Conservation (phyloP, 64 coral and sea anemone genomes). For the Catalaphyllia jardinei region DNA sequence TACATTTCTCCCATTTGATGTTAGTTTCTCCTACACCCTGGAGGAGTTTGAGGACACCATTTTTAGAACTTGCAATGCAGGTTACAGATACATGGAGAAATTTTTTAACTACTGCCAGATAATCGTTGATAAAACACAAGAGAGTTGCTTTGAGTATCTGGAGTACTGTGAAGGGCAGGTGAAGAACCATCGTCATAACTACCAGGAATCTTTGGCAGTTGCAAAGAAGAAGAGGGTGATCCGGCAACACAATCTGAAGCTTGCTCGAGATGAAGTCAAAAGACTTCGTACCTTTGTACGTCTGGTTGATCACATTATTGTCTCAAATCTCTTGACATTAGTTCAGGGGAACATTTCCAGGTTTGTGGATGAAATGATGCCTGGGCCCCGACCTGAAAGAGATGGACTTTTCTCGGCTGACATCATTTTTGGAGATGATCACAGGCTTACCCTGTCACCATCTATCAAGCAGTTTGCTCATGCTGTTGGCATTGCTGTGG, state of each 20-base stretch:
- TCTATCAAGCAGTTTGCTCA: slow-evolving; percentile 65
- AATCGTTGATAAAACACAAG: slow-evolving; percentile 89
- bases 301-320: slow-evolving; percentile 88
- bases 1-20: slow-evolving; percentile 88
- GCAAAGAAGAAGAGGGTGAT: slow-evolving; percentile 75
- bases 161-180: slow-evolving; percentile 92
- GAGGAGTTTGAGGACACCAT: slow-evolving; percentile 83
- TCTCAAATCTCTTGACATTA: slow-evolving; percentile 72
- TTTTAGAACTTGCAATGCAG: slow-evolving; percentile 66
- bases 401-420: slow-evolving; percentile 73
- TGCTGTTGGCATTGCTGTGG: slow-evolving; percentile 51
- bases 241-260: slow-evolving; percentile 76
- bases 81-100: slow-evolving; percentile 76
- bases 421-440: slow-evolving; percentile 64
- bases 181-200: slow-evolving; percentile 77
- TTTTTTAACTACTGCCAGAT: slow-evolving; percentile 93
- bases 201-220: slow-evolving; percentile 80
- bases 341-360: slow-evolving; percentile 81
- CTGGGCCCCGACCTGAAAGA: slow-evolving; percentile 69
- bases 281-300: slow-evolving; percentile 76
- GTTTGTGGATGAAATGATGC: slow-evolving; percentile 79
- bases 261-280: slow-evolving; percentile 84
- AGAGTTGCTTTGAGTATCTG: slow-evolving; percentile 96
- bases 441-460: slow-evolving; percentile 64
- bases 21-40: slow-evolving; percentile 70